Evolutionary conservation across 2,113 vertebrate genomes (phyloP), one percentile per base, ranked within the genome.

Genomic region (Scophthalmus maximus): DNA sequence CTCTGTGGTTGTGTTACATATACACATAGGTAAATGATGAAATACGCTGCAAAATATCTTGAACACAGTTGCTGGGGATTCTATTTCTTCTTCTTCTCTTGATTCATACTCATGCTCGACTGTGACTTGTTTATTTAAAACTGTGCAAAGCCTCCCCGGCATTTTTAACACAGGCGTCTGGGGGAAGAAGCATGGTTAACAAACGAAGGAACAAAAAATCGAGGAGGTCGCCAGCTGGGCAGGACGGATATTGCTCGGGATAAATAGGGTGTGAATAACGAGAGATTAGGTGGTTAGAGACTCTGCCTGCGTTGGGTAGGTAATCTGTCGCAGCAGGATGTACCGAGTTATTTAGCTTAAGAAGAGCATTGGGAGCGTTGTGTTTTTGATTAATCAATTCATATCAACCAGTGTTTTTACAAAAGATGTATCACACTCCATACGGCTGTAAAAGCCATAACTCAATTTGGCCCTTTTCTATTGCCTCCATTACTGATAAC

Each of bases 41-140:
- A 92, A 92, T 83, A 69, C 4, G 25, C 55, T 78, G 84, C 49
- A 91, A 90, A 90, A 81, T 80, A 74, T 83, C 46, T 66, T 74
- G 51, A 63, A 75, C 76, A 44, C 44, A 57, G 18, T 78, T 32
- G 26, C 66, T 71, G 34, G 5, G n/a, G n/a, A n/a, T n/a, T n/a
- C n/a, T n/a, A n/a, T n/a, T n/a, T n/a, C n/a, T n/a, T n/a, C n/a
- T 59, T 73, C 76, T 70, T 44, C 61, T 52, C 47, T 56, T 65
- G 64, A 79, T 79, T 76, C 30, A 65, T 69, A 66, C 63, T 76
- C 59, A 12, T 32, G 58, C 59, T 68, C 40, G 42, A 72, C 64
- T 67, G 46, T 51, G 56, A 83, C 59, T 70, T 78, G 68, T 79
- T 71, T 73, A 73, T 87, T 73, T 73, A 75, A 84, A 86, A 78